phyloP scores from a whole-genome alignment of 37 sponge, comb jelly and placozoan species.

The Tethya wilhelma region DNA sequence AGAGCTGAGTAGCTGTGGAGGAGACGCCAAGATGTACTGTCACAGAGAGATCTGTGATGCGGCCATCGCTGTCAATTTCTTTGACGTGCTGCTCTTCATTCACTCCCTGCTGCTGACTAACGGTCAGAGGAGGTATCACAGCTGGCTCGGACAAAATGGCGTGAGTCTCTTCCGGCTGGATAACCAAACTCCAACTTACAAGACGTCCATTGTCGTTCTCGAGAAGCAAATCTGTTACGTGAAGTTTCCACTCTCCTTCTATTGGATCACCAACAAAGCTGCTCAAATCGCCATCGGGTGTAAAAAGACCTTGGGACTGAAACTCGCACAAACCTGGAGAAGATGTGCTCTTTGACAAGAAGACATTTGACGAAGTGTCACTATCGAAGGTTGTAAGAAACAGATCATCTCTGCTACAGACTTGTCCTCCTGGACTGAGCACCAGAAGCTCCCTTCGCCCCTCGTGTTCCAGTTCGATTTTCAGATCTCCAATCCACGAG shows the following conservation, averaged over 20 bases:
- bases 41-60: slow-evolving; percentile 68
- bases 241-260: slow-evolving; percentile 81
- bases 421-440: slow-evolving; percentile 73
- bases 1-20: slow-evolving; percentile 39
- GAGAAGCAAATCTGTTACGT: slow-evolving; percentile 71
- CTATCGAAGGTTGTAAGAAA: slow-evolving; percentile 67
- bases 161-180: slow-evolving; percentile 81
- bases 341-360: slow-evolving; percentile 43
- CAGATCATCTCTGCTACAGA: slow-evolving; percentile 70
- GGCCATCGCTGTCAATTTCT: slow-evolving; percentile 64
- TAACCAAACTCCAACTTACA: slow-evolving; percentile 74
- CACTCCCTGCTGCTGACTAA: not conserved
- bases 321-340: slow-evolving; percentile 88
- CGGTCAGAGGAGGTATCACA: slow-evolving; percentile 67
- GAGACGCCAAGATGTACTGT: slow-evolving; percentile 68
- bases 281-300: slow-evolving; percentile 59
- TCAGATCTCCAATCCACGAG: slow-evolving; percentile 91
- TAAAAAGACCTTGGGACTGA: slow-evolving; percentile 76
- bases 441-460: slow-evolving; percentile 62
- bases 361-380: slow-evolving; percentile 40
- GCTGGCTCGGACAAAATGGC: slow-evolving; percentile 64
- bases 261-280: slow-evolving; percentile 56
- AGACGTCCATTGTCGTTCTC: slow-evolving; percentile 79
- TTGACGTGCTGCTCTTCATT: slow-evolving; percentile 32
- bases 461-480: slow-evolving; percentile 77